Evolutionary conservation across 2,888 invertebrate genomes (phyloP).

Genomic region (Dicyrtoma fusca): DNA sequence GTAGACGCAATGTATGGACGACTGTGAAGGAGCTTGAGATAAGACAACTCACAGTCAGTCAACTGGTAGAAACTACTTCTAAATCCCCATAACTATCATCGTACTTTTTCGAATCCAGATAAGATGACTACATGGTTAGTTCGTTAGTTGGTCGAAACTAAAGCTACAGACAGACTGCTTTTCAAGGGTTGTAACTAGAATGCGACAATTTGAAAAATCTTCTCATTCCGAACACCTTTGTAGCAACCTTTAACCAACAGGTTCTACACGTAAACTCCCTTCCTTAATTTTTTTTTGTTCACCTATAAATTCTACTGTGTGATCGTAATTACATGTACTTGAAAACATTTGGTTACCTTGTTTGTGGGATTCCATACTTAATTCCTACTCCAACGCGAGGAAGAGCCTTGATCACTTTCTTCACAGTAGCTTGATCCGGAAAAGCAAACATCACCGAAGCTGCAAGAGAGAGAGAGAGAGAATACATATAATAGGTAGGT

Average conservation of each 20-base stretch:
- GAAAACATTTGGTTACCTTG: slow-evolving; percentile 66
- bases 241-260: background rate
- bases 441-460: slow-evolving; percentile 99
- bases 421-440: slow-evolving; percentile 94
- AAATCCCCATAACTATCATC: slow-evolving; percentile 3
- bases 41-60: slow-evolving; percentile 3
- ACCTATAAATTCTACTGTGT: slow-evolving; percentile 7
- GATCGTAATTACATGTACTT: no score
- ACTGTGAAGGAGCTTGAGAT: slow-evolving; percentile 7
- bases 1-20: no score
- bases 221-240: no score
- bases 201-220: no score
- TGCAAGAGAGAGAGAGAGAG: slow-evolving; percentile 64
- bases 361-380: slow-evolving; percentile 99
- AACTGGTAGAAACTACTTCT: slow-evolving; percentile 13
- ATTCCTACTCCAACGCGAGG: slow-evolving; percentile 98
- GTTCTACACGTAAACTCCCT: no score
- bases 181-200: no score
- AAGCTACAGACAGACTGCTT: no score
- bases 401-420: slow-evolving; percentile 96
- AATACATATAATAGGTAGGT: background rate
- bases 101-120: slow-evolving; percentile 4
- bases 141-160: background rate
- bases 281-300: background rate
- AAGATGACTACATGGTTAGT: slow-evolving; percentile 14